Base-by-base conservation (phyloP, 2,113 vertebrate genomes). In the Nesogale talazaci region DNA sequence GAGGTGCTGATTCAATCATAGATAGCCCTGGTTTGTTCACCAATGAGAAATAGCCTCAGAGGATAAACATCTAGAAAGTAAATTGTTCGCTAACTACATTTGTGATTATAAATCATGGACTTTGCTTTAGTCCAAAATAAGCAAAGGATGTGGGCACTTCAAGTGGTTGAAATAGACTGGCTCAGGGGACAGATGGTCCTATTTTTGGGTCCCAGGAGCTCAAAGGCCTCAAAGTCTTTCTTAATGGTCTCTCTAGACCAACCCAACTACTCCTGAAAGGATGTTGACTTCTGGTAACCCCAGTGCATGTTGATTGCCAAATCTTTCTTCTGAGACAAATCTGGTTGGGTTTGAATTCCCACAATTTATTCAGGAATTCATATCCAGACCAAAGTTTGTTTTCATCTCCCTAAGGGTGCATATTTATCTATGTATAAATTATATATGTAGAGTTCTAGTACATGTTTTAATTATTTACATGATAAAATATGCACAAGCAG, bases 21-120 rank as follows among this genome's bases (percentile, higher is more conserved):
- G 88, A 96, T 94, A 89, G 57, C 56, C 86, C 72, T 90, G 88
- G 88, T 94, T 86, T 90, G 83, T 94, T 92, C 81, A 88, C 94
- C 79, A 90, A 67, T 94, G 88, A 95, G 59, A 78, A 96, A 93
- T 95, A 46, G 76, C 76, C 67, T 92, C 52, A 78, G 76, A 91
- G 61, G 67, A 90, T 59, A 92, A 81, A 86, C 59, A 38, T 83
- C 93, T 94, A 0, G 59, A 85, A 95, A 95, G 93, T 56, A 94
- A 81, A 85, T 96, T 92, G 85, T 83, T 94, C 72, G 34, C 75
- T 83, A 86, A 89, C 83, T 61, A 34, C 83, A 90, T 90, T 94
- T 92, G 86, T 86, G 88, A 92, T 90, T 88, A 61, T 23, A 95
- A 92, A 90, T 40, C 67, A 56, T 70, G 63, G 40, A 81, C 29